These are phyloP conservation scores for Spatula versicolor DNA, from an alignment of 2,797 vertebrate species.

Conservation along the genomic window DNA sequence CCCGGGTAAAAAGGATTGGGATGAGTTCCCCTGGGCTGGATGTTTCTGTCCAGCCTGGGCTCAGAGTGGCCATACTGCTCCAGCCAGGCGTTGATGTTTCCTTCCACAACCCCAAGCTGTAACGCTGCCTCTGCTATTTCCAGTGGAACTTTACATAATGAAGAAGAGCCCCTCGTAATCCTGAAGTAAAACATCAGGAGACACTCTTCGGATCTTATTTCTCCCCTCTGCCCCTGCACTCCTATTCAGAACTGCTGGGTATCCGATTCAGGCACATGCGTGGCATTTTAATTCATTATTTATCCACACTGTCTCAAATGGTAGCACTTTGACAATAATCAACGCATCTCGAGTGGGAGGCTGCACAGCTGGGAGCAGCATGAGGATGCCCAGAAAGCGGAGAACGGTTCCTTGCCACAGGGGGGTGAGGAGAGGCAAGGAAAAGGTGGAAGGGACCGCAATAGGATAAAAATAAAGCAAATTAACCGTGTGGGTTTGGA, in stretches of 20 bases:
- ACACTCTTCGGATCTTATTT: neutral
- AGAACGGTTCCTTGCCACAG: neutral
- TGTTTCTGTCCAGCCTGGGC: neutral
- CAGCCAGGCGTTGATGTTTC: neutral
- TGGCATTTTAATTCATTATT: slow-evolving; percentile 42
- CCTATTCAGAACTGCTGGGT: neutral
- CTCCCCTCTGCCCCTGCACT: neutral
- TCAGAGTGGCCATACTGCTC: neutral
- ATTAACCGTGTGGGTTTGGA: slow-evolving; percentile 48
- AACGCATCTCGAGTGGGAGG: neutral
- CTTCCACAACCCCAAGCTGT: neutral
- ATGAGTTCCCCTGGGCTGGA: neutral
- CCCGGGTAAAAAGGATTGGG: neutral
- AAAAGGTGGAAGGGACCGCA: slow-evolving; percentile 48
- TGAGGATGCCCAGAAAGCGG: neutral
- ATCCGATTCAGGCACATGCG: neutral
- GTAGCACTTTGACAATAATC: neutral
- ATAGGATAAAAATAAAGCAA: slow-evolving; percentile 54
- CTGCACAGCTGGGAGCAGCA: neutral
- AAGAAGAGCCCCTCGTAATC: neutral
- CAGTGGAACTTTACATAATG: neutral
- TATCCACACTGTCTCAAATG: neutral
- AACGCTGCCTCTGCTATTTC: neutral
- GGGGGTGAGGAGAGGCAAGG: neutral
- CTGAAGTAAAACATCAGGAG: neutral